Percentiles rank a stretch among this genome's conserved stretches.
These are phyloP conservation scores for Chiloscyllium plagiosum DNA, from an alignment of 2,113 vertebrate genomes.

Conservation along the genomic window DNA sequence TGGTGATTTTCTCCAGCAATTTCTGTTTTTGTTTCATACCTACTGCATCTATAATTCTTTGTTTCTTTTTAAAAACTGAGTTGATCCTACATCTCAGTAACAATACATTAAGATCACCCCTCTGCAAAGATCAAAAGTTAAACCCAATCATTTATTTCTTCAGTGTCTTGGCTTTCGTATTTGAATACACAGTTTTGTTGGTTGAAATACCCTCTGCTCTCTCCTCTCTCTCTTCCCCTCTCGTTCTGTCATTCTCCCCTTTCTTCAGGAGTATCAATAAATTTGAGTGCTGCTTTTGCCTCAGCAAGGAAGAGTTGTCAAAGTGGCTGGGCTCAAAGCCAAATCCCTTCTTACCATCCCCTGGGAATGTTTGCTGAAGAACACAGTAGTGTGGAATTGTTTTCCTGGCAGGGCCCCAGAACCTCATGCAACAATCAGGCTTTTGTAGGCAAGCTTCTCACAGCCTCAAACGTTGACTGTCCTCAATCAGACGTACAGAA, in stretches of 20 bases:
- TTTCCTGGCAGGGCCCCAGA: conserved; percentile 8
- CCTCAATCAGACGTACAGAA: background rate
- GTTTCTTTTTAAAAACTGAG: background rate
- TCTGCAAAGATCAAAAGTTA: background rate
- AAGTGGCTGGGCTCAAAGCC: background rate
- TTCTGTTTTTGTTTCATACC: too few species aligned
- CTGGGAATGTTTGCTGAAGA: conserved; percentile 31
- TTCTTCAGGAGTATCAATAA: background rate
- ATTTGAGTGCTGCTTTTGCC: background rate
- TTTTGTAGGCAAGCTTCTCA: conserved; percentile 19
- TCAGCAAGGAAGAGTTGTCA: background rate
- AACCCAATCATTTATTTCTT: background rate
- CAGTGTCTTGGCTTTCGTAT: background rate
- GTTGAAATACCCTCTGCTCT: background rate
- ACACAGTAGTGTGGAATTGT: conserved; percentile 27
- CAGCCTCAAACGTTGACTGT: conserved; percentile 13
- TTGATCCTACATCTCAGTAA: background rate
- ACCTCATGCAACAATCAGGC: background rate
- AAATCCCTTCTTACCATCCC: conserved; percentile 16
- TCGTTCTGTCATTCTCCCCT: background rate
- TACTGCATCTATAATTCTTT: too few species aligned
- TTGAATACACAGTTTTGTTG: background rate
- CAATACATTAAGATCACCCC: background rate
- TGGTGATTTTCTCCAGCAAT: too few species aligned
- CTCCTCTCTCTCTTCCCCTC: background rate